phyloP scores from a whole-genome alignment of 2,797 vertebrate species.

The Odontamblyopus rebecca region DNA sequence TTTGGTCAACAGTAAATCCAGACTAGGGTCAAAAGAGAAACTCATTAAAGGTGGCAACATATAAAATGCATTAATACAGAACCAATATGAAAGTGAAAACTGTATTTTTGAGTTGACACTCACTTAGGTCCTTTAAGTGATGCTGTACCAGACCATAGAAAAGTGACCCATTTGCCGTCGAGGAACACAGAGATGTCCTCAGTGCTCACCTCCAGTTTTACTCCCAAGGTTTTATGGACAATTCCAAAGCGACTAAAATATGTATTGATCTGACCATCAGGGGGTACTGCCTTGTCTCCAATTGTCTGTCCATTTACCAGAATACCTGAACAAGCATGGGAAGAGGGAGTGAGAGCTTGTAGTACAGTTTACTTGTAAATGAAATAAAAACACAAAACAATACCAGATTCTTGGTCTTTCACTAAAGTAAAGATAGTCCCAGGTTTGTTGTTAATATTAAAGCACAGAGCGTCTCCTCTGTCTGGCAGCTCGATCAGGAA shows the following conservation, averaged over 20 bases:
- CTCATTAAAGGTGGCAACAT: not conserved
- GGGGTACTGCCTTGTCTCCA: conserved; percentile 82
- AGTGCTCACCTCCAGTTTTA: conserved; percentile 84
- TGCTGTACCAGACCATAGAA: conserved; percentile 82
- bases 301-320: conserved; percentile 87
- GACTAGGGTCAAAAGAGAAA: conserved; percentile 61
- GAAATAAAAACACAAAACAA: not conserved
- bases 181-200: conserved; percentile 78
- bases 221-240: conserved; percentile 69
- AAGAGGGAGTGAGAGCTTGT: not conserved
- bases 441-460: conserved; percentile 75
- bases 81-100: not conserved
- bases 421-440: conserved; percentile 78
- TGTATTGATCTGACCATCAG: conserved; percentile 75
- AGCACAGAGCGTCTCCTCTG: conserved; percentile 77
- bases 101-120: conserved; percentile 35
- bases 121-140: conserved; percentile 73
- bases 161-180: conserved; percentile 54
- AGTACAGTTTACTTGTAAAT: not conserved
- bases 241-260: conserved; percentile 92
- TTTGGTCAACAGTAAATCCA: conserved; percentile 81
- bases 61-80: not conserved
- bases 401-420: conserved; percentile 82
- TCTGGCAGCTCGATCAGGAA: conserved; percentile 77
- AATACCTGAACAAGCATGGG: conserved; percentile 76